Conservation (phyloP, 2,113 vertebrate species). For the Parus major region DNA sequence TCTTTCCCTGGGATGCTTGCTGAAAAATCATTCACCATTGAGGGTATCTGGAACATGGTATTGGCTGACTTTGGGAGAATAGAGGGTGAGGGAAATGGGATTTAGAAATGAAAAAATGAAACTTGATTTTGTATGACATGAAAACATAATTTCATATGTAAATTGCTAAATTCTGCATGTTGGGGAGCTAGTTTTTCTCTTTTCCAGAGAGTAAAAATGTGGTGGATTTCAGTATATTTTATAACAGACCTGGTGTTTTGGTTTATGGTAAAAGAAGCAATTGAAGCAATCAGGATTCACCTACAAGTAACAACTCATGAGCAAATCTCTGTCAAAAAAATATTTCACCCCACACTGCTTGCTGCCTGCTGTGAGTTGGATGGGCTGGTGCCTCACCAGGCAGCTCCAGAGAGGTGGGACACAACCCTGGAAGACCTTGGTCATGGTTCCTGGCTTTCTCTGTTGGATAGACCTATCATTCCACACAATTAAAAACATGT, state of each 20-base stretch:
- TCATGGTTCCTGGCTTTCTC: not conserved
- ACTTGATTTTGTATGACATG: not conserved
- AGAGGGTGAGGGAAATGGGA: not conserved
- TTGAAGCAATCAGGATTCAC: not conserved
- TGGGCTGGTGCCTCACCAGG: not conserved
- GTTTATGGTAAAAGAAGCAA: not conserved
- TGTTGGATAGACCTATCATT: not conserved
- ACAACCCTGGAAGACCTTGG: not conserved
- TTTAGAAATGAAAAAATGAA: not conserved
- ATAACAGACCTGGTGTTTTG: not conserved
- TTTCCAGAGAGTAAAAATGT: not conserved
- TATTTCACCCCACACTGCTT: fast-evolving
- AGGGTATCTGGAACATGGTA: fast-evolving
- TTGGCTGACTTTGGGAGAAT: not conserved
- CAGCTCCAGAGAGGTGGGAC: not conserved
- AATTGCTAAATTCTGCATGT: not conserved
- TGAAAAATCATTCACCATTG: not conserved
- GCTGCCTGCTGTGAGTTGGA: fast-evolving
- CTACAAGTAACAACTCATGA: not conserved
- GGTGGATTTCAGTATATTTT: not conserved
- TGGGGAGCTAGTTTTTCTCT: not conserved
- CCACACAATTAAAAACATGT: not conserved
- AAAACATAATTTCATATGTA: not conserved
- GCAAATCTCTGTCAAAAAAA: not conserved
- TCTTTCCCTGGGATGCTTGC: not conserved